Evolutionary conservation across 2,888 invertebrate species (phyloP).

Genomic region (Eilema sororculum): DNA sequence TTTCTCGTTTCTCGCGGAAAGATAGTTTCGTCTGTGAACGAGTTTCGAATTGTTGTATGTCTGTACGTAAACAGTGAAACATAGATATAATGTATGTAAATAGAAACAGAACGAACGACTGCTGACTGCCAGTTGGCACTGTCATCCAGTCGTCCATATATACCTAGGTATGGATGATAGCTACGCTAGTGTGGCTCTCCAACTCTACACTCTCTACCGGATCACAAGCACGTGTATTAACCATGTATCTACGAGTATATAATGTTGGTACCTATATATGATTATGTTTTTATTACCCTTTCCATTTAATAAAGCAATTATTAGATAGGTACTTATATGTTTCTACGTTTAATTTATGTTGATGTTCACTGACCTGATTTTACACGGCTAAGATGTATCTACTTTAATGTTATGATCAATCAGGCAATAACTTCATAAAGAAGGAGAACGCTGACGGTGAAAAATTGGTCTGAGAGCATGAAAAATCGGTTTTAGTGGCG

Average conservation of each 20-base stretch:
- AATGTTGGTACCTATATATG: background rate
- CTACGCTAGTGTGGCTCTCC: background rate
- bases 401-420: conserved; percentile 51
- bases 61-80: conserved; percentile 38
- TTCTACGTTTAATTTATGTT: background rate
- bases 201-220: conserved; percentile 17
- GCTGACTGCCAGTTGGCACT: conserved; percentile 73
- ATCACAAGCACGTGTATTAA: conserved; percentile 40
- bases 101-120: conserved; percentile 58
- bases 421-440: conserved; percentile 49
- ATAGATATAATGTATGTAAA: conserved; percentile 31
- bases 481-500: conserved; percentile 46
- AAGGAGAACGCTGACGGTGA: conserved; percentile 54
- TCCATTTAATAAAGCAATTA: background rate
- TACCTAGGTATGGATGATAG: conserved; percentile 5
- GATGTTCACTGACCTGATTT: background rate
- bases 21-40: conserved; percentile 26
- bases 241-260: background rate
- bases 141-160: conserved; percentile 49
- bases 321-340: background rate
- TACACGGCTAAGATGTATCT: background rate
- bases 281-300: too few relatives aligned
- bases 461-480: conserved; percentile 52
- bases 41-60: conserved; percentile 31
- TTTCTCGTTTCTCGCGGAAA: conserved; percentile 32